phyloP scores from a whole-genome alignment of 2,113 vertebrate species.

The Tachysurus fulvidraco region DNA sequence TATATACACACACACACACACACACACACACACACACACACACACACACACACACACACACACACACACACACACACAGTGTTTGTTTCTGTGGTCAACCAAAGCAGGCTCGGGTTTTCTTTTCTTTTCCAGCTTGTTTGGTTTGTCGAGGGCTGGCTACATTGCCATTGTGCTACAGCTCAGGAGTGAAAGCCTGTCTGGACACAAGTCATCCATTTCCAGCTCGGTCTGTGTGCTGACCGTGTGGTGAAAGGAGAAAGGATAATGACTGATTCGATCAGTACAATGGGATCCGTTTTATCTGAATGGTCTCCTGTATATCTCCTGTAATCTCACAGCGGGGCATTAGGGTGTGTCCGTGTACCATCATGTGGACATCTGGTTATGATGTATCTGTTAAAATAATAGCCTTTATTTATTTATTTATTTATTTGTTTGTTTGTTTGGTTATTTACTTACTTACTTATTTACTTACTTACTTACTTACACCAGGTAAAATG shows the following conservation, averaged over 20 bases:
- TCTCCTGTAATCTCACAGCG: not conserved
- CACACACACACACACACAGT: not conserved
- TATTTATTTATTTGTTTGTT: no score
- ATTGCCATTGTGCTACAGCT: not conserved
- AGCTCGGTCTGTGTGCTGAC: not conserved
- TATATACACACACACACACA: not conserved
- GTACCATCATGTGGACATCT: not conserved
- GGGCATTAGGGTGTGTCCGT: not conserved
- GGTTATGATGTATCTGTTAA: not conserved
- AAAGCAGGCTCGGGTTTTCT: not conserved
- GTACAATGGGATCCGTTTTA: not conserved
- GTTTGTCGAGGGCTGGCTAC: not conserved
- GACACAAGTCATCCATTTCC: not conserved
- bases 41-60: not conserved
- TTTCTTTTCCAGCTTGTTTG: not conserved
- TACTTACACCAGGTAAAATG: not conserved
- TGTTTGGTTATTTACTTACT: no score
- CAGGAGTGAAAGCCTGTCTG: not conserved
- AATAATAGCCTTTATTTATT: not conserved
- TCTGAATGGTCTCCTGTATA: not conserved
- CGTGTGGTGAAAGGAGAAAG: not conserved
- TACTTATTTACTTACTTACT: no score
- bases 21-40: not conserved
- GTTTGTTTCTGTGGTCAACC: not conserved
- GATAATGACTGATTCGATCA: not conserved